Conservation (phyloP, 2,888 invertebrate species). For the Acanthosepion esculentum region DNA sequence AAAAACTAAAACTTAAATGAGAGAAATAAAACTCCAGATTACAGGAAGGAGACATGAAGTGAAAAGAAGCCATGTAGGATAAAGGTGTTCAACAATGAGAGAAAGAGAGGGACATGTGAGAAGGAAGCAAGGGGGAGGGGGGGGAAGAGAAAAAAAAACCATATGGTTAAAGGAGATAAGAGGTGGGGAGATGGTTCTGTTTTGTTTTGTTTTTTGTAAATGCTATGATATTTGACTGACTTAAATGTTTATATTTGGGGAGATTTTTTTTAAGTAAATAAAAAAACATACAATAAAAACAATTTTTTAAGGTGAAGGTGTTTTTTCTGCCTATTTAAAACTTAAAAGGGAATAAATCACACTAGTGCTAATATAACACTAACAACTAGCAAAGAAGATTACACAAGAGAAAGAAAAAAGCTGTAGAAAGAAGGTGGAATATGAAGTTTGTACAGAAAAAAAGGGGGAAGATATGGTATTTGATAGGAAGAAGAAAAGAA, state of each 20-base stretch:
- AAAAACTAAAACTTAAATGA: background rate
- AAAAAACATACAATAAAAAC: background rate
- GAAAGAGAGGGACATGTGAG: background rate
- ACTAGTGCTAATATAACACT: background rate
- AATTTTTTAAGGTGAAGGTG: background rate
- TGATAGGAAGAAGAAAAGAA: background rate
- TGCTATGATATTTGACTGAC: background rate
- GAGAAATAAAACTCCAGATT: background rate
- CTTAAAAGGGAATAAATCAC: background rate
- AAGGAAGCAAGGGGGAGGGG: background rate
- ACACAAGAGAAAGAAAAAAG: background rate
- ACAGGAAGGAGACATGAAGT: background rate
- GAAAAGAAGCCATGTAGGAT: background rate
- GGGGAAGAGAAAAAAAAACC: background rate
- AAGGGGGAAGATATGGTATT: background rate
- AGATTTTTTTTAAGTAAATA: no score
- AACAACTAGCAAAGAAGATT: background rate
- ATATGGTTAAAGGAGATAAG: background rate
- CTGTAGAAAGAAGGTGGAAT: background rate
- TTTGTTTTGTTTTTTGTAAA: background rate
- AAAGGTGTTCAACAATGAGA: background rate
- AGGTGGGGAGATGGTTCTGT: background rate
- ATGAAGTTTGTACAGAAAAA: background rate
- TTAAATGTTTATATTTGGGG: background rate
- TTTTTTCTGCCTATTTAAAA: background rate